These are phyloP conservation scores for Falco naumanni DNA, from an alignment of 2,797 vertebrate genomes.

Conservation along the genomic window DNA sequence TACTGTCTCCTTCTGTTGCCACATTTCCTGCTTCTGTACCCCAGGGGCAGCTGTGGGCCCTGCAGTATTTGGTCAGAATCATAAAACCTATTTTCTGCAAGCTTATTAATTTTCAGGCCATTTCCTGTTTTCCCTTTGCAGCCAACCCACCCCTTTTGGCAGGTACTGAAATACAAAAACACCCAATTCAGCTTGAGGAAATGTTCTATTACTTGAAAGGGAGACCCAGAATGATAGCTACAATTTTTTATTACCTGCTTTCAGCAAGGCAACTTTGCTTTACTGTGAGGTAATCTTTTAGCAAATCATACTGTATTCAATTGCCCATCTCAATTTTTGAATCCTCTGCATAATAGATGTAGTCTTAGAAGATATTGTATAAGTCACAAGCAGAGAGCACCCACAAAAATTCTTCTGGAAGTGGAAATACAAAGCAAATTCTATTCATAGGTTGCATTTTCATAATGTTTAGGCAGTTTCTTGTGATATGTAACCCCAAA, in stretches of 20 bases:
- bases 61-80: neutral
- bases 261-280: neutral
- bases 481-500: neutral
- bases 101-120: slow-evolving; percentile 63
- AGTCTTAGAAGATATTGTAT: neutral
- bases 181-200: neutral
- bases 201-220: neutral
- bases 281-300: neutral
- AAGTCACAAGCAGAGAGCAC: neutral
- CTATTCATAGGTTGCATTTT: neutral
- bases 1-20: neutral
- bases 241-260: neutral
- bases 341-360: neutral
- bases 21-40: neutral
- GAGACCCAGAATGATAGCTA: neutral
- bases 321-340: neutral
- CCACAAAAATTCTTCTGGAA: neutral
- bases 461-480: neutral
- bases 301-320: neutral
- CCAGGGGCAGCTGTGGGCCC: neutral
- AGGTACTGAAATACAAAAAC: slow-evolving; percentile 25
- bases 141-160: slow-evolving; percentile 64
- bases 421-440: neutral
- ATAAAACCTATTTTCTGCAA: slow-evolving; percentile 63
- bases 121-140: slow-evolving; percentile 72